Percentiles rank a stretch among this genome's conserved stretches.
Evolutionary conservation across 2,888 invertebrate genomes (phyloP).

Genomic region (Xanthostigma xanthostigma): DNA sequence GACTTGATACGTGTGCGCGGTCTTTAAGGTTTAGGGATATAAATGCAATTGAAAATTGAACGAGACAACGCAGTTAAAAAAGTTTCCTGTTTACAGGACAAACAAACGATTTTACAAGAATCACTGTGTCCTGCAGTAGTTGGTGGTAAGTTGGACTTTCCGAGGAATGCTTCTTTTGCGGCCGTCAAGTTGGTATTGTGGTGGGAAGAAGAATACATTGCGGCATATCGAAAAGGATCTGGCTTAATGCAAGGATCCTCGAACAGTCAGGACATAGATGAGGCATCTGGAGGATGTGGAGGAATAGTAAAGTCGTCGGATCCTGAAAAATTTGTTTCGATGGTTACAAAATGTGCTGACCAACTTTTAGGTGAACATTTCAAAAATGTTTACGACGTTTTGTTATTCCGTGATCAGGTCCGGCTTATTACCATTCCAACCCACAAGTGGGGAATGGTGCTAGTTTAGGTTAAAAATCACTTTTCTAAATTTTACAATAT

Average conservation of each 20-base stretch:
- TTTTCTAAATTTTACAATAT: too few relatives aligned
- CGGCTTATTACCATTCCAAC: too few relatives aligned
- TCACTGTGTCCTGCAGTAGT: conserved; percentile 65
- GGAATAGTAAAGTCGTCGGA: conserved; percentile 60
- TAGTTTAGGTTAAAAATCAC: too few relatives aligned
- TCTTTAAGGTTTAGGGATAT: neutral
- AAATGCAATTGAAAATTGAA: neutral
- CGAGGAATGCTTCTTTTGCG: conserved; percentile 70
- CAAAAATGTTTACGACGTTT: too few relatives aligned
- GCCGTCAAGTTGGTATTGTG: conserved; percentile 70
- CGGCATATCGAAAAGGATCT: conserved; percentile 55
- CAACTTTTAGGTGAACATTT: conserved; percentile 40
- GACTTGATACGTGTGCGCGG: too few relatives aligned
- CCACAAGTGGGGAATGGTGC: too few relatives aligned
- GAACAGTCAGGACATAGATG: conserved; percentile 30
- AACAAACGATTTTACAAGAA: conserved; percentile 63
- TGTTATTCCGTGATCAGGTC: too few relatives aligned
- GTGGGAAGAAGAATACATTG: conserved; percentile 72
- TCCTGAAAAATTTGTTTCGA: conserved; percentile 57
- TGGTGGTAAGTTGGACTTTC: conserved; percentile 68
- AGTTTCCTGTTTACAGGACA: conserved; percentile 30
- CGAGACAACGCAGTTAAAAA: too few relatives aligned
- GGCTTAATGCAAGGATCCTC: conserved; percentile 34
- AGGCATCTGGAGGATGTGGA: conserved; percentile 27
- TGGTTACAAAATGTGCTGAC: conserved; percentile 56